phyloP scores from a whole-genome alignment of 2,797 vertebrate genomes.

The Bothrops alternatus region DNA sequence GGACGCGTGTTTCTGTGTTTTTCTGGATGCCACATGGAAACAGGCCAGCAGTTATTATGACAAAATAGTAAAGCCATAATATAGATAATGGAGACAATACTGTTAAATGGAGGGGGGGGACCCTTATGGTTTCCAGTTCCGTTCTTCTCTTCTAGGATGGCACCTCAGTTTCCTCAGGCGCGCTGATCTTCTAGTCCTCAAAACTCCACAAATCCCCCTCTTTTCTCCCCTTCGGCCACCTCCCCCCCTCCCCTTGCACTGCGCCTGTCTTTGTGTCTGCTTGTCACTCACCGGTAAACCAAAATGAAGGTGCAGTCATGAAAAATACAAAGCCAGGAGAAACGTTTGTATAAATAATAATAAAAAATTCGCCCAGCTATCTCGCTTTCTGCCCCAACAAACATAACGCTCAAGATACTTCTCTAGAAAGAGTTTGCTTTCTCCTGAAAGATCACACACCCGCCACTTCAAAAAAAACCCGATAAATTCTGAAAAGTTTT shows the following conservation, averaged over 20 bases:
- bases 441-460: conserved; percentile 20
- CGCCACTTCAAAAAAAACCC: conserved; percentile 3
- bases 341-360: conserved; percentile 49
- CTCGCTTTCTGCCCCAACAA: not conserved
- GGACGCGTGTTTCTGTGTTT: not conserved
- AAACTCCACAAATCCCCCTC: conserved; percentile 59
- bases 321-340: conserved; percentile 78
- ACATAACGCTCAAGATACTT: not conserved
- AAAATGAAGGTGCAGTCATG: conserved; percentile 74
- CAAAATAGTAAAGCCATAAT: not conserved
- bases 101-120: rapidly evolving
- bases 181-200: conserved; percentile 78
- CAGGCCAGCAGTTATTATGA: conserved; percentile 6
- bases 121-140: conserved; percentile 41
- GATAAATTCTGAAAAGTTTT: not conserved
- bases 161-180: conserved; percentile 74
- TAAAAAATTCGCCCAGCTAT: conserved; percentile 32
- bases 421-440: conserved; percentile 16
- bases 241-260: conserved; percentile 67
- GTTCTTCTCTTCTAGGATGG: conserved; percentile 60
- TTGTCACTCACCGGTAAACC: conserved; percentile 80
- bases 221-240: conserved; percentile 42
- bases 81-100: not conserved
- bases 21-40: conserved; percentile 15
- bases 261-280: conserved; percentile 82